Evolutionary conservation across 2,113 vertebrate species (phyloP), one percentile per base, ranked within the genome.

Genomic region (Tamias sibiricus): DNA sequence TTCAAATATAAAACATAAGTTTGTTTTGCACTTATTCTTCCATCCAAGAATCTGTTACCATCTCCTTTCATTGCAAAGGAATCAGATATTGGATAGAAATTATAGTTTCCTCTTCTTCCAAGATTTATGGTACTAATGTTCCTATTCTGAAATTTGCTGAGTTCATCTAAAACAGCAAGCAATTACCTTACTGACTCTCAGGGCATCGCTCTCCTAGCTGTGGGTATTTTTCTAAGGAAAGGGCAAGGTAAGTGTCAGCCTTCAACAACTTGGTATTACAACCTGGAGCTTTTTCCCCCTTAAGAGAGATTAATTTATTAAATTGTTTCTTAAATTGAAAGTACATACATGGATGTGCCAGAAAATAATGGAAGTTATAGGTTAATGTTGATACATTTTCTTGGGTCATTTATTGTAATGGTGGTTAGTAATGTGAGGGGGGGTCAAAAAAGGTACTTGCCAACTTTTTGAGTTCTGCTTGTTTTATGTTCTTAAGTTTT

Each of bases 71-170:
- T 52, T 94, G 77, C 22, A 79, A 92, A 68, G 22, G 26, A 2
- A 42, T 4, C 2, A 92, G 42, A 30, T 7, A 1, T 16, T 74
- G 1, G 4, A 32, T 40, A 7, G 24, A 84, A 68, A 72, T 32
- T 84, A 68, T 7, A 49, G 12, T 85, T 85, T 84, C 11, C 6
- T 17, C 20, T 87, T 96, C 14, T 74, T 90, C 24, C 37, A 81
- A 92, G 40, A 90, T 40, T 8, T 66, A 80, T 3, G 2, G 35
- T n/a, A 77, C 40, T 68, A 80, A 85, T 91, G 94, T 59, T 52
- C 57, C 37, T 71, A 52, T 19, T 91, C 76, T 83, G 64, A 93
- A 95, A 91, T 93, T 72, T 96, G 74, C 77, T 75, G 72, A 96
- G 40, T 37, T 96, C 35, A 91, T 71, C 62, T 80, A 71, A 90